Conservation (phyloP, 2,888 invertebrate species). For the Sarcophaga carnaria region DNA sequence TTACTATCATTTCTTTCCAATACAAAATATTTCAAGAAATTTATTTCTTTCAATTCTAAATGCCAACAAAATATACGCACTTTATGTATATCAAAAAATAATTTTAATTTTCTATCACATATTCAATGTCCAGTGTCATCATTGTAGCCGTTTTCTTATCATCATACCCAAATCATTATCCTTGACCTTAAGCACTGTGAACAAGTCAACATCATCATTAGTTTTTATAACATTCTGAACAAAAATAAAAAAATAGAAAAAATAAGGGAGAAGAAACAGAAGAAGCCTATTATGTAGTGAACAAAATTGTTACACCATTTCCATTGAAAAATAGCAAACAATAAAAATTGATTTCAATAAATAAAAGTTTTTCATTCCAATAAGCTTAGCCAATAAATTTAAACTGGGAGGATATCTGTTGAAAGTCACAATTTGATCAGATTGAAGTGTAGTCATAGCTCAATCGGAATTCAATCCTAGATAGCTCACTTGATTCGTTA, state of each 20-base stretch:
- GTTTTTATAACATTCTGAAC: conserved; percentile 12
- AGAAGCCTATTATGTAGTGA: conserved; percentile 62
- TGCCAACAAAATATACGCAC: background rate
- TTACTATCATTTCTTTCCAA: background rate
- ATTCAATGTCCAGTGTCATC: conserved; percentile 37
- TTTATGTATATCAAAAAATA: background rate
- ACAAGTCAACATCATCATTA: conserved; percentile 64
- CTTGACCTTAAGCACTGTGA: conserved; percentile 61
- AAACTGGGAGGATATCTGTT: too few relatives aligned
- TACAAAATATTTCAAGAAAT: background rate
- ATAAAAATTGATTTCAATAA: background rate
- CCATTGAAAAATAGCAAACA: background rate
- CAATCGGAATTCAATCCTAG: too few relatives aligned
- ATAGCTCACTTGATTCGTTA: too few relatives aligned
- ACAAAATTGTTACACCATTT: conserved; percentile 34
- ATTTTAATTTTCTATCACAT: background rate
- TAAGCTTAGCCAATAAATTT: too few relatives aligned
- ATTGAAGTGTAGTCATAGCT: too few relatives aligned
- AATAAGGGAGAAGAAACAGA: conserved; percentile 2
- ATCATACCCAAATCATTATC: conserved; percentile 62
- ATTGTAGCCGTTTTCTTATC: conserved; percentile 34
- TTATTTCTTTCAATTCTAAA: background rate
- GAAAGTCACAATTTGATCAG: too few relatives aligned
- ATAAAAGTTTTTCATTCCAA: too few relatives aligned
- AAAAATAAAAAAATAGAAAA: conserved; percentile 13